Evolutionary conservation across 2,113 vertebrate species (phyloP).

Genomic region (Pica pica): DNA sequence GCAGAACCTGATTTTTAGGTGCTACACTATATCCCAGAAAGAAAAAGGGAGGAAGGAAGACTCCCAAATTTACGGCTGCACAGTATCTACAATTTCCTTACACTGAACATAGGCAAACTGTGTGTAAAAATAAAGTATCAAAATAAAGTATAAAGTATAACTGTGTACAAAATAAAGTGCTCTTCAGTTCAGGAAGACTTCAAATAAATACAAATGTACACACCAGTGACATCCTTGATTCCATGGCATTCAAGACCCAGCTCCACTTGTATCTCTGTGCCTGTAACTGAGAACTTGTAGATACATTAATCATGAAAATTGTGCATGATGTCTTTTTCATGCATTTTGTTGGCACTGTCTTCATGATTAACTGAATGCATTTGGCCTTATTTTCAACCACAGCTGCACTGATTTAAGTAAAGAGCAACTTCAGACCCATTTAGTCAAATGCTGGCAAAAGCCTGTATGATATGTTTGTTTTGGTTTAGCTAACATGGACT

Average conservation of each 20-base stretch:
- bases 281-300: neutral
- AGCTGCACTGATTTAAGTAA: slow-evolving; percentile 16
- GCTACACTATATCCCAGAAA: neutral
- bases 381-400: slow-evolving; percentile 16
- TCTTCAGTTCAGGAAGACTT: neutral
- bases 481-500: neutral
- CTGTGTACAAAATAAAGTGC: neutral
- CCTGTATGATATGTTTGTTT: neutral
- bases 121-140: neutral
- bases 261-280: neutral
- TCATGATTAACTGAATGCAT: neutral
- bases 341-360: neutral
- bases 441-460: slow-evolving; percentile 12
- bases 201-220: neutral
- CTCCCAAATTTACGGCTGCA: neutral
- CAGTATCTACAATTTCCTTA: neutral
- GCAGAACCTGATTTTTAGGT: neutral
- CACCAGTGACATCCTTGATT: neutral
- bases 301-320: neutral
- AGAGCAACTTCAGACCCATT: slow-evolving; percentile 1
- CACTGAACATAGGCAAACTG: neutral
- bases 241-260: neutral
- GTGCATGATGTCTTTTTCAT: neutral
- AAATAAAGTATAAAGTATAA: no score
- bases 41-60: neutral